phyloP scores from a whole-genome alignment of 2,113 vertebrate genomes.

The Pelusios castaneus region DNA sequence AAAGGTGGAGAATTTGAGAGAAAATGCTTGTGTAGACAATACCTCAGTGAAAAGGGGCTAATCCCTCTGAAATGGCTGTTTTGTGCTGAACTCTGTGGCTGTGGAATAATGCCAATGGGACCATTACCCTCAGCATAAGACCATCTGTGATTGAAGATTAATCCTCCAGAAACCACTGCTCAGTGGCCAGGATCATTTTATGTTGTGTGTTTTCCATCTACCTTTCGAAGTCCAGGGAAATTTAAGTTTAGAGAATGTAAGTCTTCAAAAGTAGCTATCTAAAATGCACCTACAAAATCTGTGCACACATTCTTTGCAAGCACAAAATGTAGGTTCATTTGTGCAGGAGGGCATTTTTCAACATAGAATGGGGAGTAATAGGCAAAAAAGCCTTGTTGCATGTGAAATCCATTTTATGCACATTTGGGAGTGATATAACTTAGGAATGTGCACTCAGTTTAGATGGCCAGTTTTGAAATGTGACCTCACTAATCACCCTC shows the following conservation, averaged over 20 bases:
- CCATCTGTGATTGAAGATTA: neutral
- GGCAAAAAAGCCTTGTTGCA: neutral
- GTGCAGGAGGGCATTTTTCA: neutral
- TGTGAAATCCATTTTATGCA: rapidly evolving
- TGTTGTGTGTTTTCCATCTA: neutral
- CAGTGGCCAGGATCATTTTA: neutral
- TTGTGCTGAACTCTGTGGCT: neutral
- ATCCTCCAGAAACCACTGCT: neutral
- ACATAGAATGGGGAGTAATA: neutral
- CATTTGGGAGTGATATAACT: neutral
- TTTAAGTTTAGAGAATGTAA: neutral
- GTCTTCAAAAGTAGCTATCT: neutral
- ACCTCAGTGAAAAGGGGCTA: neutral
- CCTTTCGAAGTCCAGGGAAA: neutral
- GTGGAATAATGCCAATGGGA: neutral
- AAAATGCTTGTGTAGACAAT: neutral
- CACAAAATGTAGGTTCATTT: neutral
- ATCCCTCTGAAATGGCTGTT: neutral
- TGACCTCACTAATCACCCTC: neutral
- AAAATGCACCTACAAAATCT: neutral
- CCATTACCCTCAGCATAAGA: neutral
- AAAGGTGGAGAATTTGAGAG: neutral
- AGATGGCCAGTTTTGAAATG: neutral
- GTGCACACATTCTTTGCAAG: neutral
- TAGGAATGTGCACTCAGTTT: neutral